phyloP scores from a whole-genome alignment of 92 coral and sea anemone species.

The Metridium senile region DNA sequence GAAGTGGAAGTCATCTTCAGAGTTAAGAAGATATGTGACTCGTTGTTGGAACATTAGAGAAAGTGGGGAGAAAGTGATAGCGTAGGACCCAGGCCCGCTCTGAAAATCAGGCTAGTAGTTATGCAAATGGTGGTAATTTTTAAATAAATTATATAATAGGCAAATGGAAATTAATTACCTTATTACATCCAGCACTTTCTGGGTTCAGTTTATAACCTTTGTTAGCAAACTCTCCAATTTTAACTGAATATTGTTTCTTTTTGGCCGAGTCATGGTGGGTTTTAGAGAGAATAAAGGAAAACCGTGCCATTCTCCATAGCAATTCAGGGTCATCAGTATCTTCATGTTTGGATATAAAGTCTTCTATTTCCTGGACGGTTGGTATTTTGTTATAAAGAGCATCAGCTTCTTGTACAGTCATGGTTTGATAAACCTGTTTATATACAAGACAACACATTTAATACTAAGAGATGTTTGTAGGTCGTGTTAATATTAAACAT shows the following conservation, averaged over 20 bases:
- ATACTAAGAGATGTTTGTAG: no score
- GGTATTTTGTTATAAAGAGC: slow-evolving; percentile 22
- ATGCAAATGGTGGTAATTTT: not conserved
- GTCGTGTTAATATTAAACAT: no score
- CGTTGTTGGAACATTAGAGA: not conserved
- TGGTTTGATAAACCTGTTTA: no score
- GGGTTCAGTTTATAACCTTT: slow-evolving; percentile 28
- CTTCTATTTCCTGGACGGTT: slow-evolving; percentile 27
- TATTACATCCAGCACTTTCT: slow-evolving; percentile 40
- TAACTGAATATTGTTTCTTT: slow-evolving; percentile 17
- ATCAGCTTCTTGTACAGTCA: slow-evolving; percentile 35
- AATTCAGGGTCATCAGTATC: slow-evolving; percentile 29
- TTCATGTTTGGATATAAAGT: slow-evolving; percentile 16
- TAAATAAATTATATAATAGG: not conserved
- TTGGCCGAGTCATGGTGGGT: slow-evolving; percentile 1
- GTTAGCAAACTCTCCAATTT: slow-evolving; percentile 26
- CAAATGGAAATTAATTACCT: slow-evolving; percentile 11
- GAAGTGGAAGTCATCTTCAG: no score
- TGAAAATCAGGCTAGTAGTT: not conserved
- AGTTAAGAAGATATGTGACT: no score
- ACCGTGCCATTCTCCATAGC: slow-evolving; percentile 36
- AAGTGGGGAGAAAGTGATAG: no score
- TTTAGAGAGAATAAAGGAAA: slow-evolving; percentile 9
- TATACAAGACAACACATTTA: no score
- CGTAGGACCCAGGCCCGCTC: no score